Base-by-base conservation (phyloP, 2,797 vertebrate species). In the Periophthalmus magnuspinnatus region DNA sequence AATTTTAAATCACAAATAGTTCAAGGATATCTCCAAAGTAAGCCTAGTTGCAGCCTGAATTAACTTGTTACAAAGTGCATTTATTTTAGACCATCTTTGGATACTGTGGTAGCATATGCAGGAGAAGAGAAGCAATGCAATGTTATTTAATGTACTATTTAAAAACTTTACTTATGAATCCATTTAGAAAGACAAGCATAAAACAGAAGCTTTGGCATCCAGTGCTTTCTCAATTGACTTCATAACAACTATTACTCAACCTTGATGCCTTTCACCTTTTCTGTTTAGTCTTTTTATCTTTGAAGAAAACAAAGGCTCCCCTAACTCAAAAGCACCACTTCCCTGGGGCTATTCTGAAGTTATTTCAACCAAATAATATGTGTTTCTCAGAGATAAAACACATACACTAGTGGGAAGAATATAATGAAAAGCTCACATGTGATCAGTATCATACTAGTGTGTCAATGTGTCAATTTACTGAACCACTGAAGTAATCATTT, bases 311-410 rank as follows among this genome's bases (percentile, higher is more conserved):
- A 84, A 81, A 52, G 67, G 77, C 75, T 73, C 79, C 75, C 68
- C 70, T 61, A 68, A 73, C 73, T 83, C 10, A 5, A 70, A 50
- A 72, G 68, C 79, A 34, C 22, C 74, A 10, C 69, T 73, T 81
- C 79, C 72, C 79, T 61, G 32, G 21, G 60, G 76, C 77, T 79
- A 57, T 55, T 61, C 78, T 68, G 54, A 77, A 81, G 67, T 78
- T 79, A 79, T 80, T 84, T 72, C 71, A 74, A 67, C 71, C 79
- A 76, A 83, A 78, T 87, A 83, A 86, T 85, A 85, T 75, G 76
- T 74, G 56, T 76, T 83, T 78, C 73, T 71, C 70, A 61, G 66
- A 71, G 62, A 76, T 69, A 56, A 32, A 45, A 52, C 54, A 52
- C 11, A 56, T 28, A n/a, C 3, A 56, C 5, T 28, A 56, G 9